Evolutionary conservation across 2,888 invertebrate species (phyloP), one percentile per base, ranked within the genome.

Genomic region (Amphimallon solstitiale): DNA sequence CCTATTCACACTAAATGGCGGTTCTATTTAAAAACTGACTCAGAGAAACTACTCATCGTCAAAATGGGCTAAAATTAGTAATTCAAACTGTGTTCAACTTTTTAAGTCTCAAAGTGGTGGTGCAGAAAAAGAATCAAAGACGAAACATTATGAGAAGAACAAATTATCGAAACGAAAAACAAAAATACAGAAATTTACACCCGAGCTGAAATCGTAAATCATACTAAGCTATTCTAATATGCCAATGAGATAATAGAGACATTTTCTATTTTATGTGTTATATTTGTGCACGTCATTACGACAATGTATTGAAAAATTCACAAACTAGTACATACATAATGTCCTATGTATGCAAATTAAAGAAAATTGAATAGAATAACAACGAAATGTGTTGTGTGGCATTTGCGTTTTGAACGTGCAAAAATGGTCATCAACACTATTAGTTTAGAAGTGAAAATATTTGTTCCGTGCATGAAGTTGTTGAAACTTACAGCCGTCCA

Each of bases 401-500:
- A 51, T 38, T 62, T 15, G 23, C 51, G 34, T 62, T 62, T 62
- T 62, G 48, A 62, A 62, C 62, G 62, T 62, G 62, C 49, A 62
- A 49, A 62, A 62, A 51, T 62, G 38, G 62, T 40, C 62, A 62
- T 62, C 62, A 51, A 17, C 49, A 62, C 40, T 51, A 62, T 62
- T 62, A 62, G 62, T 62, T 40, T 37, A 40, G 62, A 51, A 49
- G 51, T 37, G 62, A 51, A 62, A 49, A 62, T 38, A 48, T 61
- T 61, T 59, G 56, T 59, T 43, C 56, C 29, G 43, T 5, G 56
- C 56, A 59, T 59, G 43, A 43, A 59, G 56, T 29, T 15, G 56
- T 59, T 59, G 56, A 43, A 59, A 29, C 56, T 59, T 59, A 43
- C 17, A 23, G 43, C 15, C 34, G 43, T 29, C 2, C 56, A 59